Conservation (phyloP, 2,113 vertebrate genomes). For the Cephalopholis sonnerati region DNA sequence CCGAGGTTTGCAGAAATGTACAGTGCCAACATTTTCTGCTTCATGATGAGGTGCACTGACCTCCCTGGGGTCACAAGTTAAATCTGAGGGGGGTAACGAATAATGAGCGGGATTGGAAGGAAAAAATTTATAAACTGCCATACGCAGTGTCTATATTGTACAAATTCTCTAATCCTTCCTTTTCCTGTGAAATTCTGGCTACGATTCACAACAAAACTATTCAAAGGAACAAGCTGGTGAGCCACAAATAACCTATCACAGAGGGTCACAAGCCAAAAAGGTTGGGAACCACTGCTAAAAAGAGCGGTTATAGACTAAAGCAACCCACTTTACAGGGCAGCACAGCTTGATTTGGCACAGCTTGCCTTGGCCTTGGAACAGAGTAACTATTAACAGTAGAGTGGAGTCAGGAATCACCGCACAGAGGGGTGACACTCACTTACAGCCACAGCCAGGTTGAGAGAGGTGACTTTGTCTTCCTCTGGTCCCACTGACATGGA, state of each 20-base stretch:
- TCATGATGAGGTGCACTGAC: background rate
- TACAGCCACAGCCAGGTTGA: conserved; percentile 94
- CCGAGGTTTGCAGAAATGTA: no score
- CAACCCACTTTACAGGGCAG: background rate
- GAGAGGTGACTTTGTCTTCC: conserved; percentile 85
- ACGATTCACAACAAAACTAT: background rate
- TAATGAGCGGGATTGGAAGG: background rate
- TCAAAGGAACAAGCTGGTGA: background rate
- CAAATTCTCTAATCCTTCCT: background rate
- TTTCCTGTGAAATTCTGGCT: background rate
- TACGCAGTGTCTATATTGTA: background rate
- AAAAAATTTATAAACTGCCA: no score
- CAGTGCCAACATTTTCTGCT: no score
- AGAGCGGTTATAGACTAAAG: background rate
- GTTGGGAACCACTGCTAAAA: background rate
- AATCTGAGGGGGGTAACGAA: background rate
- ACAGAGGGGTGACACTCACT: conserved; percentile 73
- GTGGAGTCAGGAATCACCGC: conserved; percentile 28
- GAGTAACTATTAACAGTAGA: background rate
- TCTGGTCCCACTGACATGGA: conserved; percentile 89
- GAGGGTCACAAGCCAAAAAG: conserved; percentile 1
- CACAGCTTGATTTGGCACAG: conserved; percentile 26
- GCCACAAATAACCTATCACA: background rate
- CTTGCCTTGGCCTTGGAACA: background rate
- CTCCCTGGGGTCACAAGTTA: background rate